Conservation (phyloP, 2,113 vertebrate genomes). For the Megaceryle maxima region DNA sequence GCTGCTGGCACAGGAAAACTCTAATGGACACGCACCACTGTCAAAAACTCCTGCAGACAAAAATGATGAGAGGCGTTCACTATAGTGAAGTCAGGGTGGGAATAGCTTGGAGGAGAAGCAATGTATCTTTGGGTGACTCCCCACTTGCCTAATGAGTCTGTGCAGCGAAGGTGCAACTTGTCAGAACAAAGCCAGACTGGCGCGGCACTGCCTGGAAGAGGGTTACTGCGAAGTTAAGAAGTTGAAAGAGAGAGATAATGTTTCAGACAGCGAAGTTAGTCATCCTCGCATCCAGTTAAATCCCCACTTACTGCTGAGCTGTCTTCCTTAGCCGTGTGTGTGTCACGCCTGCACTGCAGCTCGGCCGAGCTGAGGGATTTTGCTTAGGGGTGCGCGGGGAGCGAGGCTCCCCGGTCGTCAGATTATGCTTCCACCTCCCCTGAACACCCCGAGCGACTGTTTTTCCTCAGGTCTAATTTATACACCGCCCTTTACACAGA, state of each 20-base stretch:
- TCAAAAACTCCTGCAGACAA: conserved; percentile 20
- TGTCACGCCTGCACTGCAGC: not conserved
- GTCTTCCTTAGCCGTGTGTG: not conserved
- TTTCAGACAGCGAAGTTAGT: conserved; percentile 39
- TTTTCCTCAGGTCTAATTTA: conserved; percentile 28
- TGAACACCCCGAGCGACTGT: not conserved
- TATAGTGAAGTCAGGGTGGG: not conserved
- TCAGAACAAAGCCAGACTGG: conserved; percentile 37
- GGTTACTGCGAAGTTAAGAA: conserved; percentile 6
- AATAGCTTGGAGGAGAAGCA: not conserved
- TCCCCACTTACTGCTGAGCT: not conserved
- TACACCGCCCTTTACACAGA: not conserved
- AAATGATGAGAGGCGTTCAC: not conserved
- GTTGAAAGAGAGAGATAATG: conserved; percentile 16
- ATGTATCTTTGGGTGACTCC: conserved; percentile 10
- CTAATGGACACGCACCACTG: not conserved
- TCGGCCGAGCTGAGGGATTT: not conserved
- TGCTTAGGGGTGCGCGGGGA: not conserved
- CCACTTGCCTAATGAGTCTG: not conserved
- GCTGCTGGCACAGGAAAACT: not conserved
- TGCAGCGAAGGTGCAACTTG: conserved; percentile 3
- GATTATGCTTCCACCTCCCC: not conserved
- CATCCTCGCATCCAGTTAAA: conserved; percentile 18
- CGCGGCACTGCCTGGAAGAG: not conserved
- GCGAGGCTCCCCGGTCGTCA: not conserved